phyloP scores from a whole-genome alignment of 2,797 vertebrate species.

The Knipowitschia caucasica region DNA sequence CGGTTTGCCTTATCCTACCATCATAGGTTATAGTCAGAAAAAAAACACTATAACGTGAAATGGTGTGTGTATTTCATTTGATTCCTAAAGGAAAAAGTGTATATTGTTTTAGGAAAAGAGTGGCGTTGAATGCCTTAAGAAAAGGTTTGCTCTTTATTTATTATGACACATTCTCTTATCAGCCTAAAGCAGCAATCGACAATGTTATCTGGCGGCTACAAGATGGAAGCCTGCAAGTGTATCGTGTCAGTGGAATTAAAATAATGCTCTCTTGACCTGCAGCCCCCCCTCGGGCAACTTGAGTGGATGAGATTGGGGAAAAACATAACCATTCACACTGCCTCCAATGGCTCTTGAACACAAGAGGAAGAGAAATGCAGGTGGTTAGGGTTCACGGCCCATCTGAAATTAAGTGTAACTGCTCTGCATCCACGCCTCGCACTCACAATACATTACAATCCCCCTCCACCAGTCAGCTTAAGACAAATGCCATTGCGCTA shows the following conservation, averaged over 20 bases:
- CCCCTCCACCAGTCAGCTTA: slow-evolving; percentile 40
- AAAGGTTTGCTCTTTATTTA: slow-evolving; percentile 37
- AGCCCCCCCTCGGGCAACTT: slow-evolving; percentile 6
- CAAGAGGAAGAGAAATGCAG: slow-evolving; percentile 31
- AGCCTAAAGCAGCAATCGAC: slow-evolving; percentile 40
- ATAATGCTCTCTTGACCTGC: slow-evolving; percentile 50
- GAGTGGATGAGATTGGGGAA: slow-evolving; percentile 15
- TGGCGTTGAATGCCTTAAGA: not conserved
- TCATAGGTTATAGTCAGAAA: too few species aligned
- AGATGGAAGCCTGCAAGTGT: slow-evolving; percentile 28
- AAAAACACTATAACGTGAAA: too few species aligned
- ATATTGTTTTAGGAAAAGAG: slow-evolving; percentile 17
- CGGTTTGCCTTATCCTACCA: too few species aligned
- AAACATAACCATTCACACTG: slow-evolving; percentile 14
- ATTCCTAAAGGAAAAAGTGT: too few species aligned
- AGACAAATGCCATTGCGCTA: slow-evolving; percentile 39
- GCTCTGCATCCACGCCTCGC: slow-evolving; percentile 24
- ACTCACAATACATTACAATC: slow-evolving; percentile 34
- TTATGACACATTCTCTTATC: slow-evolving; percentile 48
- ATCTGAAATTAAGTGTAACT: slow-evolving; percentile 30
- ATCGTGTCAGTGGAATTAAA: slow-evolving; percentile 39
- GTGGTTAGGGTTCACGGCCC: slow-evolving; percentile 43
- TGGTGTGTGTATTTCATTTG: too few species aligned
- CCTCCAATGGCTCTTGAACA: slow-evolving; percentile 1
- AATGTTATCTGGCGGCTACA: slow-evolving; percentile 45